These are phyloP conservation scores for Aurelia sp. DNA, from an alignment of 30 jellyfish, hydroid and myxozoan species.

Conservation along the genomic window DNA sequence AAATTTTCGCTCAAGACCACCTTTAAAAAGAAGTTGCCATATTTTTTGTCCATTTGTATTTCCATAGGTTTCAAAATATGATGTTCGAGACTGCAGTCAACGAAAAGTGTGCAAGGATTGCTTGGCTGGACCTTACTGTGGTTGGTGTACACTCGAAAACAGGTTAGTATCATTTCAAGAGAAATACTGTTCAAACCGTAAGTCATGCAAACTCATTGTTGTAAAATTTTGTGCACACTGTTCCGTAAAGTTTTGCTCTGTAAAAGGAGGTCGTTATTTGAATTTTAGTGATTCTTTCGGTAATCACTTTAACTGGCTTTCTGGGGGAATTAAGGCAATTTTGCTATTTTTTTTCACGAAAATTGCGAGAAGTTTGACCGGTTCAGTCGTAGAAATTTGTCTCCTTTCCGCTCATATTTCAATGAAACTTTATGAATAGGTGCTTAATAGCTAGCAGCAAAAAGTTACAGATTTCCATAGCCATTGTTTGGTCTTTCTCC, in stretches of 20 bases:
- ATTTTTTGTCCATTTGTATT: neutral
- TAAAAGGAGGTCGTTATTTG: neutral
- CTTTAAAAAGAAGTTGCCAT: neutral
- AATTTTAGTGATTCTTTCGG: too few species aligned
- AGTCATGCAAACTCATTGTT: neutral
- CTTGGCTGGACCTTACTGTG: slow-evolving; percentile 84
- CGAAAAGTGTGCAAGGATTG: slow-evolving; percentile 72
- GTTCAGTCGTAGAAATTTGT: too few species aligned
- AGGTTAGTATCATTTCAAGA: slow-evolving; percentile 28
- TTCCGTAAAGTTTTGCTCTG: neutral
- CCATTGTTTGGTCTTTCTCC: too few species aligned
- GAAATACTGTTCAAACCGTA: neutral
- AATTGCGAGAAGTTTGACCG: too few species aligned
- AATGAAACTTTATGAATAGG: too few species aligned
- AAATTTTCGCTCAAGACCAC: neutral
- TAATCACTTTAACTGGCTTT: too few species aligned
- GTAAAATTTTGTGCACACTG: neutral
- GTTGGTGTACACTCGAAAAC: slow-evolving; percentile 83
- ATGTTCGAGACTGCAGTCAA: slow-evolving; percentile 52
- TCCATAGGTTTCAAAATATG: slow-evolving; percentile 52
- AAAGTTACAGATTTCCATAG: too few species aligned
- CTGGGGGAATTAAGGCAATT: neutral
- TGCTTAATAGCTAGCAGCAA: too few species aligned
- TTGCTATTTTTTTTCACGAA: too few species aligned
- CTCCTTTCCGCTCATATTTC: too few species aligned